phyloP scores from a whole-genome alignment of 2,888 invertebrate species.

The Mylabris sibirica region DNA sequence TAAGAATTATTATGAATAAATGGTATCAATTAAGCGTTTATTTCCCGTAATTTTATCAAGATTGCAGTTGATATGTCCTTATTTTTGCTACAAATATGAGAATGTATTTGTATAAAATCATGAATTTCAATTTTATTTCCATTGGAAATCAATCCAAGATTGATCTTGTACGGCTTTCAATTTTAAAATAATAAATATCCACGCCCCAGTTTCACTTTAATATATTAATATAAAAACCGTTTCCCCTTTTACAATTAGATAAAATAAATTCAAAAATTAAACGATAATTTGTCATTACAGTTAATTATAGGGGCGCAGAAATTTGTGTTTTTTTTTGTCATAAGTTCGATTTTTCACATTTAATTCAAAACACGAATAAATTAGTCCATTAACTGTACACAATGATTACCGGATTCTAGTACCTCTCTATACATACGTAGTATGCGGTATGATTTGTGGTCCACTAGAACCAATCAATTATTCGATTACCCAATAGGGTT shows the following conservation, averaged over 20 bases:
- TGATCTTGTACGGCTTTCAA: background rate
- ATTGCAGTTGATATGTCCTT: background rate
- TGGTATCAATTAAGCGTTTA: background rate
- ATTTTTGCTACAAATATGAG: background rate
- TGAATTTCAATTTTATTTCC: background rate
- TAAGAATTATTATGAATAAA: background rate
- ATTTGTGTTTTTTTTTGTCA: background rate
- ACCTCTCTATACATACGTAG: too few species aligned
- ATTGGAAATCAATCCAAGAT: background rate
- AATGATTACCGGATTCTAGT: constrained; percentile 5
- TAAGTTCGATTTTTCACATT: background rate
- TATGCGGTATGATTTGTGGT: constrained; percentile 18
- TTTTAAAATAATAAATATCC: background rate
- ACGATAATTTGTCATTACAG: background rate
- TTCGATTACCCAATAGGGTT: constrained; percentile 22
- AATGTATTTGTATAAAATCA: constrained; percentile 2
- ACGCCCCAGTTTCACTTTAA: background rate
- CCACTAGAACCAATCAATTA: constrained; percentile 24
- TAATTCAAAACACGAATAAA: background rate
- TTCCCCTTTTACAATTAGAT: background rate
- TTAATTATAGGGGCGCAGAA: background rate
- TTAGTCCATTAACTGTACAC: constrained; percentile 1
- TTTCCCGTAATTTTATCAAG: background rate
- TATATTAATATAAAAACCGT: background rate
- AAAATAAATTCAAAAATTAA: background rate